Percentiles rank a stretch among this genome's conserved stretches.
Evolutionary conservation across 2,888 invertebrate species (phyloP).

Genomic region (Aphodius sticticus): DNA sequence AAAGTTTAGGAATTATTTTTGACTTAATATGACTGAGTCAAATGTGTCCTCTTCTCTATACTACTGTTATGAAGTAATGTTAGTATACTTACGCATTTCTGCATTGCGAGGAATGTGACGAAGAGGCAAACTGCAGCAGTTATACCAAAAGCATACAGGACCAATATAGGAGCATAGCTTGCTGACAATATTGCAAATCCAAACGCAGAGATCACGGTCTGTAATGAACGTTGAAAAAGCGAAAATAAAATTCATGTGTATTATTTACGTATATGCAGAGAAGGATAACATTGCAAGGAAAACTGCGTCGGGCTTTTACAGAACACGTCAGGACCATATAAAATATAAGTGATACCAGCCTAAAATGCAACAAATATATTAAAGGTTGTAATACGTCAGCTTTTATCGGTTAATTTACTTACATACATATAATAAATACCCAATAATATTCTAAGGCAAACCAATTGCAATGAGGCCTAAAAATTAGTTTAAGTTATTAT

Average conservation of each 20-base stretch:
- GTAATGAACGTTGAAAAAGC: background rate
- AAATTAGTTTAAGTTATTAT: background rate
- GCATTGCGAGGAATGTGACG: slow-evolving; percentile 19
- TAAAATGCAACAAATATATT: background rate
- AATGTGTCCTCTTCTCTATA: background rate
- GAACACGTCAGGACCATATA: slow-evolving; percentile 4
- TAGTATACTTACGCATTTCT: slow-evolving; percentile 15
- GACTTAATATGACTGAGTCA: background rate
- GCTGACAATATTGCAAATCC: slow-evolving; percentile 7
- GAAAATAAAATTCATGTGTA: background rate
- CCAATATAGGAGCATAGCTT: slow-evolving; percentile 7
- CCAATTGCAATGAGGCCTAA: slow-evolving; percentile 10
- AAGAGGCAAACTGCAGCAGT: slow-evolving; percentile 14
- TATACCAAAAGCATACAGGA: slow-evolving; percentile 9
- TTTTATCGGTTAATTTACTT: background rate
- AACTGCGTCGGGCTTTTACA: background rate
- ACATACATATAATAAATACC: slow-evolving; percentile 9
- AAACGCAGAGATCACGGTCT: slow-evolving; percentile 7
- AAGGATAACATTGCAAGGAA: background rate
- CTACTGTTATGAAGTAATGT: background rate
- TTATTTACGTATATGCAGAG: background rate
- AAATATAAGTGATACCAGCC: slow-evolving; percentile 5
- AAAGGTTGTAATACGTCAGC: background rate
- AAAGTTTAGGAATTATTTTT: no score
- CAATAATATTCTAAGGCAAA: background rate